Base-by-base conservation (phyloP, 2,888 invertebrate species). In the Masnerella sp. region DNA sequence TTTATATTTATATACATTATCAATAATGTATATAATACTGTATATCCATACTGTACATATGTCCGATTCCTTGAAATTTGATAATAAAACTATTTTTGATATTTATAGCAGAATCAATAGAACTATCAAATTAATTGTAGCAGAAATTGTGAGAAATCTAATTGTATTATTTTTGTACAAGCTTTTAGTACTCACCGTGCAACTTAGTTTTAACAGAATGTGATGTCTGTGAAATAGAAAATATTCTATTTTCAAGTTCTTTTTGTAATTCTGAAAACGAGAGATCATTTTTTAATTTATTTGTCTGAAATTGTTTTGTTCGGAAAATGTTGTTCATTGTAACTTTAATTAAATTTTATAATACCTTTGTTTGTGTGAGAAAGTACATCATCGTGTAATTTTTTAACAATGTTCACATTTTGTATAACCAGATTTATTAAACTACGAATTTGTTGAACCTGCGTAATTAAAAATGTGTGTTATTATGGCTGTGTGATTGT, bases 161-260 rank as follows among this genome's bases (percentile, higher is more conserved):
- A n/a, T n/a, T n/a, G n/a, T n/a, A n/a, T n/a, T n/a, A n/a, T n/a
- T n/a, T n/a, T n/a, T n/a, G n/a, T n/a, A n/a, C n/a, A n/a, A n/a
- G n/a, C n/a, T 38, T 8, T 20, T 7, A 7, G 25, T 14, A 81
- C 80, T 79, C 80, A 87, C 87, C 90, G 77, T 90, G 89, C 81
- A 92, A 88, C 79, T 90, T 90, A 51, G 88, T 89, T 81, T 90
- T 88, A 74, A 90, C 86, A 82, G 89, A 89, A 70, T 89, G 85
- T 5, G 90, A 90, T 1, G 88, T 86, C 52, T 88, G 89, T 79
- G 89, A 88, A 71, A 90, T 89, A 38, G 88, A 88, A 75, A 89
- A 89, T 78, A 90, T 90, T 76, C 90, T 88, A 22, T 87, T 87
- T 75, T 92, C 92, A 84, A 92, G 83, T 83, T 92, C 91, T 74